Conservation (phyloP, 2,888 invertebrate genomes). For the Agapostemon virescens region DNA sequence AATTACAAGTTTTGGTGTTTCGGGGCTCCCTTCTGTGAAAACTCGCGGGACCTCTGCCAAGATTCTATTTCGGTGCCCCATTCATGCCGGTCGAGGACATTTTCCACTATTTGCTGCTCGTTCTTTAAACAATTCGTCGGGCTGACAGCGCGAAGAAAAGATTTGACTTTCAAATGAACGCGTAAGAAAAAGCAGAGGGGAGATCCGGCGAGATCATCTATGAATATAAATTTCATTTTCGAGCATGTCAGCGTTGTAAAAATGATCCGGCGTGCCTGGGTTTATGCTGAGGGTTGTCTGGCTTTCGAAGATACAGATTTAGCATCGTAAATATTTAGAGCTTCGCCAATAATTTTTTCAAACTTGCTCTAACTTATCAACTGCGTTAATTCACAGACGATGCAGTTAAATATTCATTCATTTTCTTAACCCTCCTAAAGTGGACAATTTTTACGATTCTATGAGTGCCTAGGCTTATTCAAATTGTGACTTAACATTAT, state of each 20-base stretch:
- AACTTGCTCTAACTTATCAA: background rate
- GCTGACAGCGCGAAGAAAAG: conserved; percentile 6
- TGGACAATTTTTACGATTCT: background rate
- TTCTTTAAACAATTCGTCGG: conserved; percentile 45
- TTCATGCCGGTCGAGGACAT: conserved; percentile 41
- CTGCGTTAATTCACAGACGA: background rate
- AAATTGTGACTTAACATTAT: too few relatives aligned
- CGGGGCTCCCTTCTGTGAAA: conserved; percentile 8
- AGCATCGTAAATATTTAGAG: background rate
- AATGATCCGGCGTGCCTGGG: background rate
- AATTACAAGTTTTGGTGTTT: conserved; percentile 25
- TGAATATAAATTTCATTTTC: conserved; percentile 31
- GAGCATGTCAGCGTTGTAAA: conserved; percentile 2
- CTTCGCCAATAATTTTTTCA: background rate
- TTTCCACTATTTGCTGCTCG: conserved; percentile 36
- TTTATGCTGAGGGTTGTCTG: background rate
- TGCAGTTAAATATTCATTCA: background rate
- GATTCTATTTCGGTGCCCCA: conserved; percentile 55
- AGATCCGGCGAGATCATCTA: background rate
- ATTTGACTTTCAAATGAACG: conserved; percentile 30
- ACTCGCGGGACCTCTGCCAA: conserved; percentile 35
- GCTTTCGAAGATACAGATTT: conserved; percentile 3
- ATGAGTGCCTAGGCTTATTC: background rate
- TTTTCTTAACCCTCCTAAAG: too few relatives aligned
- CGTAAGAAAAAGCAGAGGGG: background rate